A percentile compares a stretch with the other conserved stretches of the same genome.
These are phyloP conservation scores for Leptosomus discolor DNA, from an alignment of 2,113 vertebrate species.

Conservation along the genomic window DNA sequence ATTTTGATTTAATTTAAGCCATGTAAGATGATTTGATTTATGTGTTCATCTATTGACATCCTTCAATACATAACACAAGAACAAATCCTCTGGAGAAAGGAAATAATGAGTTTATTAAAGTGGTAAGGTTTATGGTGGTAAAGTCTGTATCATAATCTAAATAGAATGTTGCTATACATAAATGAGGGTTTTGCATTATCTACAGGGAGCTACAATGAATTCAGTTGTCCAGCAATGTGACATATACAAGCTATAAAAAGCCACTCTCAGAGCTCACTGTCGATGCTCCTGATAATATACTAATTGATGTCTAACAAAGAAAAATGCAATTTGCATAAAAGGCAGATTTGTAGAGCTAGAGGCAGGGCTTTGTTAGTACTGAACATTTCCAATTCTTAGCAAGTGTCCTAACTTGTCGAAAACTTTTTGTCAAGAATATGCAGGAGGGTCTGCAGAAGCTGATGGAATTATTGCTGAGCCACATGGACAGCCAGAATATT, in stretches of 20 bases:
- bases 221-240: not conserved
- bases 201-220: not conserved
- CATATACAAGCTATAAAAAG: not conserved
- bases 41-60: not conserved
- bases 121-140: not conserved
- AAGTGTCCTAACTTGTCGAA: not conserved
- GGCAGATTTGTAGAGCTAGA: not conserved
- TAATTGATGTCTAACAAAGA: constrained; percentile 20
- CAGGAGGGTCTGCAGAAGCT: not conserved
- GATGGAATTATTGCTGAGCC: not conserved
- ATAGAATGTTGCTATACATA: not conserved
- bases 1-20: not conserved
- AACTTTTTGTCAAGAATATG: not conserved
- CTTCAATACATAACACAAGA: not conserved
- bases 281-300: not conserved
- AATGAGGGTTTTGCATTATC: not conserved
- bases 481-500: not conserved
- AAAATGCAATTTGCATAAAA: not conserved
- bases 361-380: not conserved
- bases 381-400: not conserved
- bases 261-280: not conserved
- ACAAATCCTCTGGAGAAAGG: not conserved
- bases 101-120: not conserved
- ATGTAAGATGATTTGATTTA: not conserved
- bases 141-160: not conserved